Base-by-base conservation (phyloP, 1,140 invertebrate genomes). In the Conus betulinus region DNA sequence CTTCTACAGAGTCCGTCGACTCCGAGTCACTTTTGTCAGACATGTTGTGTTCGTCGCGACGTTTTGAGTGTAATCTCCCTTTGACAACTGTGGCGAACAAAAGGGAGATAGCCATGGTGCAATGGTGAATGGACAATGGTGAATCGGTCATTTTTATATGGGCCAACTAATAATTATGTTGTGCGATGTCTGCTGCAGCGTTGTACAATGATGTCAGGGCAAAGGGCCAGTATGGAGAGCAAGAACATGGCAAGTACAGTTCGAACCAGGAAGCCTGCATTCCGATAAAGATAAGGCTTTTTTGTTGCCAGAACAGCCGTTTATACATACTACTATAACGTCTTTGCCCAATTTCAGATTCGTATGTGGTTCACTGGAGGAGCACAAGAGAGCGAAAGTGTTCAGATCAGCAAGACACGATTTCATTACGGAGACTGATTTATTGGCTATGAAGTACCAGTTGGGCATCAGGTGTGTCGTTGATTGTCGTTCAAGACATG, bases 351-450 rank as follows among this genome's bases (percentile, higher is more conserved):
- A 92, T 89, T 89, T 90, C 23, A 76, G 90, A 15, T 63, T 89
- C 51, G 76, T 92, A 25, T 91, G 89, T 81, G 71, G 78, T 20
- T 84, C 85, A 51, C 87, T 84, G 27, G 27, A 67, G n/a, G 39
- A 52, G 23, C 6, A 39, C 15, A 15, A 67, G 39, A 85, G 17
- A 51, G 27, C 85, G 51, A 74, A 63, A 8, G 25, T 94, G 27
- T 94, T 92, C 81, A 85, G 93, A 27, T 94, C 93, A 11, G 93
- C 93, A 20, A 90, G 92, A 76, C 93, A 92, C 27, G 93, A 94
- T 84, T 87, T 91, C 25, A 85, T 94, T 51, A 82, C 88, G 3
- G 84, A 88, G 11, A 51, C 83, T 3, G 93, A 93, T 83, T 71
- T 71, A 71, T 67, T 92, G 20, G 87, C 82, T 7, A 53, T 88